A percentile compares a stretch with the other conserved stretches of the same genome.
Evolutionary conservation across 2,888 invertebrate species (phyloP).

Genomic region (Periphyllus acericola): DNA sequence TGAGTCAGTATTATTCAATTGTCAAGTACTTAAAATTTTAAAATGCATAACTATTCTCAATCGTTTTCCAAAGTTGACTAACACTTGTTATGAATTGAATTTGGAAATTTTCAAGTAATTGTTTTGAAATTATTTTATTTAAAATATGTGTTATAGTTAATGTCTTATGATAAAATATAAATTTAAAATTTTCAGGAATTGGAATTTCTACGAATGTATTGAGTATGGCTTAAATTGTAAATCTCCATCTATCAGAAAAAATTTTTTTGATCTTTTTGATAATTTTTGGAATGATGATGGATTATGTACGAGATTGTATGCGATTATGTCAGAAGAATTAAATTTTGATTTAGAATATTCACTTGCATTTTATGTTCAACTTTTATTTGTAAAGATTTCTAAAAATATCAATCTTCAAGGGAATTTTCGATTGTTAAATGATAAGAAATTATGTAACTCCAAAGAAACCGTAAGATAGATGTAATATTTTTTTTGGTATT

Average conservation of each 20-base stretch:
- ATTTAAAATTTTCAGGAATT: conserved; percentile 35
- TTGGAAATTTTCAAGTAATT: conserved; percentile 51
- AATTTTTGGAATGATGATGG: background rate
- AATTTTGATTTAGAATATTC: conserved; percentile 25
- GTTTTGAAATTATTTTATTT: background rate
- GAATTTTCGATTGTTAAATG: conserved; percentile 11
- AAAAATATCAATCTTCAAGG: conserved; percentile 28
- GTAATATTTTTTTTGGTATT: background rate
- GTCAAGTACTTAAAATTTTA: conserved; percentile 32
- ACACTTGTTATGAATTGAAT: conserved; percentile 46
- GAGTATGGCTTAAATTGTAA: conserved; percentile 48
- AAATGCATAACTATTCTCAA: conserved; percentile 11
- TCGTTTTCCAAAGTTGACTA: conserved; percentile 25
- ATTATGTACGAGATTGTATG: conserved; percentile 34
- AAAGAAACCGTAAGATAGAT: background rate
- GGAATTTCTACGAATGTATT: conserved; percentile 35
- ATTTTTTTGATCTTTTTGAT: conserved; percentile 29
- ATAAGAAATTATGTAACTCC: background rate
- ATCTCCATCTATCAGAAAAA: conserved; percentile 18
- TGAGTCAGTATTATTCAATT: conserved; percentile 7
- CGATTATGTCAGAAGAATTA: conserved; percentile 8
- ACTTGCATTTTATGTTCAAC: conserved; percentile 39
- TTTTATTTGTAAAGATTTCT: conserved; percentile 22
- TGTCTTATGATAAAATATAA: background rate
- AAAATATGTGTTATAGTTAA: background rate